These are phyloP conservation scores for Zaprionus africanus DNA, from an alignment of 1,140 invertebrate genomes.

Conservation along the genomic window DNA sequence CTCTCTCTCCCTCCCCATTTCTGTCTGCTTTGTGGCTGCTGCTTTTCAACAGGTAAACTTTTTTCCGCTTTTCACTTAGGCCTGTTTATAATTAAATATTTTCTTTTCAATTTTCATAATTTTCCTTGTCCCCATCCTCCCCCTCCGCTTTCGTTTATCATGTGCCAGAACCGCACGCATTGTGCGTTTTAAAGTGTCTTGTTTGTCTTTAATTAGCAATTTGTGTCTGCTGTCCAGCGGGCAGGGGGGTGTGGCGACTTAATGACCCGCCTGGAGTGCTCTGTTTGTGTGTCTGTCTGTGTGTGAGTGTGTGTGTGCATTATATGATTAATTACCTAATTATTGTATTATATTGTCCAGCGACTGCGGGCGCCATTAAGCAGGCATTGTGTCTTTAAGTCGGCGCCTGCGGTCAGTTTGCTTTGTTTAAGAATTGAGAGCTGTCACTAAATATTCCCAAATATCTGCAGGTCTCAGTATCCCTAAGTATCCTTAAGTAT, in stretches of 20 bases:
- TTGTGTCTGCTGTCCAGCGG: constrained; percentile 30
- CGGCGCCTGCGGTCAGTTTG: constrained; percentile 41
- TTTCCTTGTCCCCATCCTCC: neutral
- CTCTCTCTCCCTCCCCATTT: neutral
- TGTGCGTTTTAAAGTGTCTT: constrained; percentile 69
- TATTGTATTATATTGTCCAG: constrained; percentile 69
- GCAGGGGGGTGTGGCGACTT: constrained; percentile 38
- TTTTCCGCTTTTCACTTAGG: constrained; percentile 41
- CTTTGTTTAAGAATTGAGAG: constrained; percentile 59
- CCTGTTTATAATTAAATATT: constrained; percentile 73
- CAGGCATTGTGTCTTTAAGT: constrained; percentile 45
- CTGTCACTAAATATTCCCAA: neutral
- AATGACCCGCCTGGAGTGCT: constrained; percentile 48
- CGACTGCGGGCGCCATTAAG: constrained; percentile 42
- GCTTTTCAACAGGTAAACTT: constrained; percentile 61
- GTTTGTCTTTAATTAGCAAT: constrained; percentile 77
- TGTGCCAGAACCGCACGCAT: constrained; percentile 23
- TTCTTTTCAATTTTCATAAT: constrained; percentile 63
- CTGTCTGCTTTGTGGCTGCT: constrained; percentile 23
- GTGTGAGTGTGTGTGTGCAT: constrained; percentile 29
- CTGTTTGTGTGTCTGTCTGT: constrained; percentile 1
- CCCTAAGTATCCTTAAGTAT: neutral
- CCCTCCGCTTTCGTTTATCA: neutral
- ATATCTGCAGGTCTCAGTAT: neutral
- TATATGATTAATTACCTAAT: constrained; percentile 79